Evolutionary conservation across 2,888 invertebrate genomes (phyloP).

Genomic region (Cerastis leucographa): DNA sequence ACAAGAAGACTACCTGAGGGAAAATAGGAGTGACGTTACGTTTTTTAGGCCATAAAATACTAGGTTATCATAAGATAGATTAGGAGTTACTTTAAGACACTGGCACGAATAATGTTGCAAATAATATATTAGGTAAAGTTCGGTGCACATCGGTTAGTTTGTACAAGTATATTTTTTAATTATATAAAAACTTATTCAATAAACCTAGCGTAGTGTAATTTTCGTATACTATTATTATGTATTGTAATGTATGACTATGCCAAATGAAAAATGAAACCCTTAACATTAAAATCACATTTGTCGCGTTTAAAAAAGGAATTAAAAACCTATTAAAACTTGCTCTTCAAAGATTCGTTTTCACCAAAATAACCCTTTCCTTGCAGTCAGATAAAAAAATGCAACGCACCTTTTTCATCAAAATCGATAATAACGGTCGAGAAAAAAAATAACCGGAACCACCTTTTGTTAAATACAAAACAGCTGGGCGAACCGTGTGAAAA

Average conservation of each 20-base stretch:
- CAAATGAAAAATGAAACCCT: neutral
- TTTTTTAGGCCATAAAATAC: slow-evolving; percentile 13
- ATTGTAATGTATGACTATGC: neutral
- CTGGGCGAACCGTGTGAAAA: slow-evolving; percentile 60
- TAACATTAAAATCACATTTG: neutral
- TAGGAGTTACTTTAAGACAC: neutral
- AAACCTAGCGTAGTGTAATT: too few species aligned
- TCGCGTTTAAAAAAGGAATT: neutral
- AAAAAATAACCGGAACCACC: slow-evolving; percentile 14
- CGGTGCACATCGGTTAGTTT: neutral
- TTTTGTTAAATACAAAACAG: slow-evolving; percentile 25
- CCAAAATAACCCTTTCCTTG: neutral
- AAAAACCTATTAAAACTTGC: neutral
- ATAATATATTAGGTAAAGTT: too few species aligned
- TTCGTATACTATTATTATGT: neutral
- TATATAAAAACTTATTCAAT: too few species aligned
- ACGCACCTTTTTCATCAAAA: neutral
- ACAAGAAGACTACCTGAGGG: neutral
- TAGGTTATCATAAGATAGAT: slow-evolving; percentile 15
- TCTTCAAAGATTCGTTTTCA: neutral
- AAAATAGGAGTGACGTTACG: slow-evolving; percentile 23
- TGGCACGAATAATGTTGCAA: neutral
- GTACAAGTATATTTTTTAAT: too few species aligned
- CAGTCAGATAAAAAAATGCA: neutral
- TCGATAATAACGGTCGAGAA: slow-evolving; percentile 19